Evolutionary conservation across 2,888 invertebrate species (phyloP), one percentile per base, ranked within the genome.

Genomic region (Gymnocheta viridis): DNA sequence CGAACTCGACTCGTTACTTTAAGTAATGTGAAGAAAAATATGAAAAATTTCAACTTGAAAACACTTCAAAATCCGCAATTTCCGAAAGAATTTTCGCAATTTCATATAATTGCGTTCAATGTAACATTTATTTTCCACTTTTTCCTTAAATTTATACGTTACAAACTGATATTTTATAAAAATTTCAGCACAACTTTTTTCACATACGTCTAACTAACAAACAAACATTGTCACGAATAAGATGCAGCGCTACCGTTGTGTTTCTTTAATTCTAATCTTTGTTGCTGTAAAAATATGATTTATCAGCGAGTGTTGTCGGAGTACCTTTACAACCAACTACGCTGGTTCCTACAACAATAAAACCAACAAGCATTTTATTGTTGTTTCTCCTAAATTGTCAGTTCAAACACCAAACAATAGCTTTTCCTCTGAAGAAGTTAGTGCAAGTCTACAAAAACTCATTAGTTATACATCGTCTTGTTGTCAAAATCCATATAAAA

Each of bases 21-120:
- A 38, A 62, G 78, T 73, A 81, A 84, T 84, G 81, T 80, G 84
- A 73, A 74, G 81, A 73, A 79, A 73, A 79, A 79, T 74, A 69
- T 62, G 69, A 51, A 67, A 49, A 44, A 32, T 38, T n/a, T 41
- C 60, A 29, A 19, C 27, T 58, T 12, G 9, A 49, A 82, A 69
- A 69, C 69, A 62, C 54, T 67, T 62, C 24, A 58, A 56, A 69
- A 66, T 41, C n/a, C 4, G 29, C 2, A 54, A 56, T 58, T 51
- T 73, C 19, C 10, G 14, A 10, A 10, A 12, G 2, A 81, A 19
- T 58, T 64, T 73, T 24, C 32, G 27, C 60, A 69, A 10, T 27
- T 64, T 58, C 10, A 10, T 24, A 17, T 69, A 27, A 32, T 32
- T 19, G 41, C 9, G 14, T 19, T 4, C 19, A 10, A 2, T 9